Evolutionary conservation across 2,888 invertebrate species (phyloP).

Genomic region (Polymixis lichenea): DNA sequence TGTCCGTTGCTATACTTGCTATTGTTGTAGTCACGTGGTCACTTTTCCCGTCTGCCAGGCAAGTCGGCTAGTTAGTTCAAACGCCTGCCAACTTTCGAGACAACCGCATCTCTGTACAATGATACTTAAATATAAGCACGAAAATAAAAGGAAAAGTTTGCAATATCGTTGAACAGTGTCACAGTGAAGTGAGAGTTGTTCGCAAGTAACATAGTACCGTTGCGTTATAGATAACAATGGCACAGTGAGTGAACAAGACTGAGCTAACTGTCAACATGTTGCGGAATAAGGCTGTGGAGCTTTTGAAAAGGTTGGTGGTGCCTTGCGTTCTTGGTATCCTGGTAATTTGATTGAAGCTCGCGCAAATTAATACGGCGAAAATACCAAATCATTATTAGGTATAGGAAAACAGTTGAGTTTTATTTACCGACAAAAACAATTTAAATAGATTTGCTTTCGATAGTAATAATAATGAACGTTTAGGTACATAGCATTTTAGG

Average conservation of each 20-base stretch:
- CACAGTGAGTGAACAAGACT: conserved; percentile 47
- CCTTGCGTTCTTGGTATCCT: conserved; percentile 35
- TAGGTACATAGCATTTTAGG: not conserved
- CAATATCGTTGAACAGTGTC: conserved; percentile 32
- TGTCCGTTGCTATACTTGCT: conserved; percentile 68
- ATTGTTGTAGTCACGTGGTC: conserved; percentile 79
- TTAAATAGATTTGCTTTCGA: too few species aligned
- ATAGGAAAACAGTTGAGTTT: too few species aligned
- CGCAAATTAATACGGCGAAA: too few species aligned
- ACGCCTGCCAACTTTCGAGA: conserved; percentile 80
- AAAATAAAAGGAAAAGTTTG: conserved; percentile 49
- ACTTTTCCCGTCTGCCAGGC: conserved; percentile 74
- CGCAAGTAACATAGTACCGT: conserved; percentile 43
- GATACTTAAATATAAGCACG: conserved; percentile 46
- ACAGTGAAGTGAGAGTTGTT: conserved; percentile 57
- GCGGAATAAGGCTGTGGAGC: conserved; percentile 76
- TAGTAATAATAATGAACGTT: too few species aligned
- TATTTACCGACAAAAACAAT: not conserved
- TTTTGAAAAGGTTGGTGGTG: conserved; percentile 67
- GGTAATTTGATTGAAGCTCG: conserved; percentile 15
- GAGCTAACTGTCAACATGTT: conserved; percentile 71
- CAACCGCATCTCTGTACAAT: conserved; percentile 72
- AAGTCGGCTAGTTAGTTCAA: conserved; percentile 73
- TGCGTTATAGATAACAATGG: conserved; percentile 46
- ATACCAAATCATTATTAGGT: not conserved